phyloP scores from a whole-genome alignment of 2,797 vertebrate species.

The Coluber constrictor region DNA sequence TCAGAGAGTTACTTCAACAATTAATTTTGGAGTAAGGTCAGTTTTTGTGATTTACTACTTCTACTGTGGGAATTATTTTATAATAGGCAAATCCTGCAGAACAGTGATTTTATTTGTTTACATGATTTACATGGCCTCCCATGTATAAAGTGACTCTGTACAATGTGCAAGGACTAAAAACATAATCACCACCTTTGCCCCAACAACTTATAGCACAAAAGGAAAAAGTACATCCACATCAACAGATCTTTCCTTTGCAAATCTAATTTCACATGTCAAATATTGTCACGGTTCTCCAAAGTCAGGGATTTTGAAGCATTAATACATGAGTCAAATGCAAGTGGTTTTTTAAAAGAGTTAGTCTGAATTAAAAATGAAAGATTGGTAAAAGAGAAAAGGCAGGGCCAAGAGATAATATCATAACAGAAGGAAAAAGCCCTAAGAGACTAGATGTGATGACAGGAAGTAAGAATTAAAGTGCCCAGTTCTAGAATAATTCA shows the following conservation, averaged over 20 bases:
- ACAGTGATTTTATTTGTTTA: not conserved
- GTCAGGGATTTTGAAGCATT: not conserved
- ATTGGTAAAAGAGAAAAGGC: not conserved
- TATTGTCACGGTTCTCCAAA: not conserved
- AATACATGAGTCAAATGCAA: not conserved
- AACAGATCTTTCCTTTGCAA: not conserved
- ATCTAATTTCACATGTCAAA: not conserved
- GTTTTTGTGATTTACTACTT: not conserved
- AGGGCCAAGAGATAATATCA: not conserved
- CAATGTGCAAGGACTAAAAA: not conserved
- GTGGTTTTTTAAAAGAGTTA: not conserved
- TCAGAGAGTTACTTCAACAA: not conserved
- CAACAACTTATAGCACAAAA: not conserved
- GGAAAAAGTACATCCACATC: not conserved
- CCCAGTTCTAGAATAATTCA: not conserved
- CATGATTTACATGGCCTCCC: not conserved
- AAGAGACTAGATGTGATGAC: not conserved
- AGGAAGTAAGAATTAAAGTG: not conserved
- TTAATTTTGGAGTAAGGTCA: not conserved
- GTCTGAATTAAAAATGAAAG: not conserved
- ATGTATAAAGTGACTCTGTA: not conserved
- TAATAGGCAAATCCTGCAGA: not conserved
- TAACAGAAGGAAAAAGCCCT: not conserved
- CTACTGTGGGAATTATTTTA: not conserved
- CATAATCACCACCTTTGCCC: not conserved